Evolutionary conservation across 2,797 vertebrate genomes (phyloP), one percentile per base, ranked within the genome.

Genomic region (Silurus aristotelis): DNA sequence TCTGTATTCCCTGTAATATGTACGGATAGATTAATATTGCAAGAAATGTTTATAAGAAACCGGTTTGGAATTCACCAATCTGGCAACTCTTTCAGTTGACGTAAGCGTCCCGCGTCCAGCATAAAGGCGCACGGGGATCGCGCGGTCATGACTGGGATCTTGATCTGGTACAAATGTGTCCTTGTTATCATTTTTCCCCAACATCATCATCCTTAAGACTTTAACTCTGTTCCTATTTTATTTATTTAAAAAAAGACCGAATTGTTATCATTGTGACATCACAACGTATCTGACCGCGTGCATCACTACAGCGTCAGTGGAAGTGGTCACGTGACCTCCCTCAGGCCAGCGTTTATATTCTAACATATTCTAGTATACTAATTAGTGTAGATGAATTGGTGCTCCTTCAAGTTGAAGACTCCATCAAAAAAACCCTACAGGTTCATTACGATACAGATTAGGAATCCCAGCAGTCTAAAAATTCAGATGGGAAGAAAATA

Each of bases 71-170:
- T n/a, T 80, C 14, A 15, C 7, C 77, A 66, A 66, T 66, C 78
- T 80, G 78, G 78, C 78, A 80, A 80, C 78, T 31, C 60, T 64
- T 80, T 48, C 61, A 25, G 78, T 25, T 80, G 78, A 80, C 78
- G 78, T 80, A 48, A 25, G 43, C 19, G 78, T 66, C 78, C 61
- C 61, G 61, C 12, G 61, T 48, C 38, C 60, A 48, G 22, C 22
- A 80, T 17, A 17, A 64, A 64, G 43, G 43, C 60, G 38, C 17
- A 20, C 25, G 17, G 4, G 4, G 4, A 46, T 43, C 19, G 64
- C 25, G 64, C 2, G 25, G 14, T 2, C 25, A 17, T 27, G 15
- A 12, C 46, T 48, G 19, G 1, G 46, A 55, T 22, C 48, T 25
- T 75, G n/a, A 13, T 38, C 9, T 77, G 15, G 31, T 10, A 4